Percentiles rank a stretch among this genome's conserved stretches.
These are phyloP conservation scores for Drosophila multiciliata DNA, from an alignment of 2,888 invertebrate genomes.

Conservation along the genomic window DNA sequence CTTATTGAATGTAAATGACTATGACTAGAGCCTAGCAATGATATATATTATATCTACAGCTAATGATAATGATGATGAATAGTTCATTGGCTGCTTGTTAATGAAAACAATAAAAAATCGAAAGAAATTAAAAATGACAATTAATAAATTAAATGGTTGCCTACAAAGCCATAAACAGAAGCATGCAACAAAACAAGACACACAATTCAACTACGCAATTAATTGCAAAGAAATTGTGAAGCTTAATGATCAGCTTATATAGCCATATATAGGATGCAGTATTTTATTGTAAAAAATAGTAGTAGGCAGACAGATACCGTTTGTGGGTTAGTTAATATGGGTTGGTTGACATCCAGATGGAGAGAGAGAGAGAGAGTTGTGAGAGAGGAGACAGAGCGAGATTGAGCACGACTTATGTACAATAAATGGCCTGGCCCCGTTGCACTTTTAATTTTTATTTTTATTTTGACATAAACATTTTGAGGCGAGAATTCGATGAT, in stretches of 20 bases:
- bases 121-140: conserved; percentile 22
- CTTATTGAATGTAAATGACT: conserved; percentile 36
- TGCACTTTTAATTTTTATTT: conserved; percentile 64
- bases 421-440: conserved; percentile 50
- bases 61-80: conserved; percentile 24
- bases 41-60: conserved; percentile 2
- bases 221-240: conserved; percentile 24
- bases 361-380: conserved; percentile 4
- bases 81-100: conserved; percentile 18
- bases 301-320: conserved; percentile 64
- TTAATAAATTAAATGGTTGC: conserved; percentile 29
- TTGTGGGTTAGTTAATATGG: conserved; percentile 55
- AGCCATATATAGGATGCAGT: conserved; percentile 6
- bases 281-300: conserved; percentile 18
- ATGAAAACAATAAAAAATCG: conserved; percentile 23
- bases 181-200: conserved; percentile 66
- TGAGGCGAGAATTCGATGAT: not conserved
- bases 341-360: conserved; percentile 17
- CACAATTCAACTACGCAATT: conserved; percentile 65
- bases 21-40: conserved; percentile 35
- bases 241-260: conserved; percentile 10
- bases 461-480: conserved; percentile 61
- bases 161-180: conserved; percentile 18
- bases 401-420: conserved; percentile 32
- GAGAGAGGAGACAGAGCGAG: conserved; percentile 1